These are phyloP conservation scores for Sinocyclocheilus anophthalmus DNA, from an alignment of 2,113 vertebrate genomes.

Conservation along the genomic window DNA sequence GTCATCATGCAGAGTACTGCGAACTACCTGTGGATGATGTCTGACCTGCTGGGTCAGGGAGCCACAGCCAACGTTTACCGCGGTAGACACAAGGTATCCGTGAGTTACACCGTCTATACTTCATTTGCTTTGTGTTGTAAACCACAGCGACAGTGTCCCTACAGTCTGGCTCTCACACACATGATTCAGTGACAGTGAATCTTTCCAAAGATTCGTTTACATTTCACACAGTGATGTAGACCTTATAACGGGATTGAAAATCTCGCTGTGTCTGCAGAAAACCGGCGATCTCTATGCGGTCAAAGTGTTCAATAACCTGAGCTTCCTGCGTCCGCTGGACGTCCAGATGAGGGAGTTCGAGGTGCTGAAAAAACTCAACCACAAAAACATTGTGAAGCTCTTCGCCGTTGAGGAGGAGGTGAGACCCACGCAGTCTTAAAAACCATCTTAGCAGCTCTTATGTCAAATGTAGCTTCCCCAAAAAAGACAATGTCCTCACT, in stretches of 20 bases:
- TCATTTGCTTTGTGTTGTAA: too few species aligned
- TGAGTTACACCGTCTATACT: too few species aligned
- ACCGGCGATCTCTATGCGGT: constrained; percentile 96
- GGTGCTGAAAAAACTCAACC: constrained; percentile 96
- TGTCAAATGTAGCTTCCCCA: too few species aligned
- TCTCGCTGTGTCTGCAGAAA: constrained; percentile 79
- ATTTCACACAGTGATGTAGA: too few species aligned
- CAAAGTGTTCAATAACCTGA: constrained; percentile 97
- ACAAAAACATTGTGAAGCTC: constrained; percentile 98
- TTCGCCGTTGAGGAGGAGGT: constrained; percentile 99
- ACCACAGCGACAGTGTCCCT: neutral
- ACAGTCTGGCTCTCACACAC: too few species aligned
- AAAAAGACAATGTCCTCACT: too few species aligned
- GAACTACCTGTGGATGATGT: constrained; percentile 96
- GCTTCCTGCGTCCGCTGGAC: constrained; percentile 92
- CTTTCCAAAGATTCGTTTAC: too few species aligned
- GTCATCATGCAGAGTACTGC: constrained; percentile 91
- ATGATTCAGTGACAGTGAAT: too few species aligned
- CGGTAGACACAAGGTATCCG: constrained; percentile 89
- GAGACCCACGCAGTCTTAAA: constrained; percentile 29
- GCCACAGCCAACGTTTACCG: constrained; percentile 97
- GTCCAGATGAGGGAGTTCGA: constrained; percentile 99
- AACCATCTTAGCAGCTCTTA: too few species aligned
- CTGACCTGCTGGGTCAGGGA: constrained; percentile 95
- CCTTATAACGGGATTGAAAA: neutral